Conservation (phyloP, 2,113 vertebrate genomes). For the Sturnus vulgaris region DNA sequence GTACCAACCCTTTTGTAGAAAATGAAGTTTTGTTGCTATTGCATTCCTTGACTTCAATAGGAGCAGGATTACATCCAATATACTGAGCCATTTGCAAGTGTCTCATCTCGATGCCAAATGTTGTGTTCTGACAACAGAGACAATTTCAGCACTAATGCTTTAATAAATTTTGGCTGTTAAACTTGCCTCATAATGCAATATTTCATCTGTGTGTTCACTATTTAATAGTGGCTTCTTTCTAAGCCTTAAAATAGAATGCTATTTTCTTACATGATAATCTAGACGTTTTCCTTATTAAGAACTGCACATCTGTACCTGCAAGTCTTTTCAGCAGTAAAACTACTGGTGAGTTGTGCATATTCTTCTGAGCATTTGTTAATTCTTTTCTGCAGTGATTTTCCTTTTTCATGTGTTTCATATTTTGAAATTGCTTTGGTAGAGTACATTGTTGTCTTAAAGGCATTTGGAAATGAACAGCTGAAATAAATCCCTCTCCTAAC, state of each 20-base stretch:
- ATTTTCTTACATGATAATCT: neutral
- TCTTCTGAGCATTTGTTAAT: neutral
- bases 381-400: neutral
- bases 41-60: neutral
- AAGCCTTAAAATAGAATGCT: neutral
- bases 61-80: neutral
- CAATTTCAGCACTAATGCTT: neutral
- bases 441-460: neutral
- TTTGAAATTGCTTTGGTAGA: neutral
- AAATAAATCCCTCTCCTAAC: slow-evolving; percentile 1
- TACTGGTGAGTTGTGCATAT: neutral
- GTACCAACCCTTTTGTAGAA: neutral
- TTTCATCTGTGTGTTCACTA: neutral
- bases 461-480: slow-evolving; percentile 14
- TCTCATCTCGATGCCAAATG: neutral
- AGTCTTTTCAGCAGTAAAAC: neutral
- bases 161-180: neutral
- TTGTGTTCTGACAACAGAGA: neutral
- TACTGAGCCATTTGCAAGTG: neutral
- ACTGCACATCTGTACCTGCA: neutral
- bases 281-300: neutral
- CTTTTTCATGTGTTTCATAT: neutral
- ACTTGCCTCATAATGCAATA: neutral
- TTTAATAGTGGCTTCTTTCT: neutral
- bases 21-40: neutral